Evolutionary conservation across 2,888 invertebrate species (phyloP), one percentile per base, ranked within the genome.

Genomic region (Drosophila meridiana): DNA sequence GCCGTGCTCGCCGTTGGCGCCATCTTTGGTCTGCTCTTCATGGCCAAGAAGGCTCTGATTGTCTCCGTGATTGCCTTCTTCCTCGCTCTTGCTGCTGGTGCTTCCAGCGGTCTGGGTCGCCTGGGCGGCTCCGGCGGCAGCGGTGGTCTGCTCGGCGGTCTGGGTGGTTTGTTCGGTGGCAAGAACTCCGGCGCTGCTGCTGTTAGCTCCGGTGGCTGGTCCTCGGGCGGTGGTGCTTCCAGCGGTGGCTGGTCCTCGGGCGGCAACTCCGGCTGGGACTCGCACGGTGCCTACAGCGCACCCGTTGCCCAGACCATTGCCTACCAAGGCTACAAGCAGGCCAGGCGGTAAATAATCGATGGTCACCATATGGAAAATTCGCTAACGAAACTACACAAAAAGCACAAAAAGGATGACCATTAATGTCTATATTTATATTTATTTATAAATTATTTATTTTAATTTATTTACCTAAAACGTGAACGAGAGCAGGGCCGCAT

Each of bases 41-140:
- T 95, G 83, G 95, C 95, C 81, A 95, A 95, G 93, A 95, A 95
- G 90, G 95, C 95, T 60, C 93, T 95, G 79, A 87, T 95, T 76
- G 94, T 94, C 2, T 94, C 95, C 8, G 90, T 95, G 65, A 92
- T 95, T 74, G 95, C 95, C 4, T 93, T 95, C 80, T 94, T 94
- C 82, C 93, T 95, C 82, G 95, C 95, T 30, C 93, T 94, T 60
- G 94, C 95, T 92, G 93, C 91, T 55, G 93, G 93, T 59, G 89
- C 93, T 8, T 89, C 92, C 58, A 92, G 92, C 75, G 91, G 91
- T 68, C 78, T 92, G 56, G 82, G 92, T 43, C 83, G 90, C 57
- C 73, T 92, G 4, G 91, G 90, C 74, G 84, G 92, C 88, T 61
- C 91, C 52, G 89, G 90, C 69, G 90, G 91, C 59, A 64, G 80